Conservation (phyloP, 2,888 invertebrate species). For the Brachyptera putata region DNA sequence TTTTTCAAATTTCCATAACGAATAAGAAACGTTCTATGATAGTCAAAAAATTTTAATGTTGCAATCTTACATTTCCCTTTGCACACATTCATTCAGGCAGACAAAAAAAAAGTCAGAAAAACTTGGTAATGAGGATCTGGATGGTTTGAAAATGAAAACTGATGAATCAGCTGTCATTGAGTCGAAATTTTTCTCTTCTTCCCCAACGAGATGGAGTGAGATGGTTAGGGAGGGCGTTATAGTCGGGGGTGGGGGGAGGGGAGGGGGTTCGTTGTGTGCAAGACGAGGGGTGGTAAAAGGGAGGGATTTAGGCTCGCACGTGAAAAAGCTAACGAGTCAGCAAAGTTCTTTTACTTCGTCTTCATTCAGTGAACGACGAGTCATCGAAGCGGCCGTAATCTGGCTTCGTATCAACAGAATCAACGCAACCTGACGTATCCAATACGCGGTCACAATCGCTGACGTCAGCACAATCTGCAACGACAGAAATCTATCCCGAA, state of each 20-base stretch:
- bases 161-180: conserved; percentile 27
- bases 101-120: conserved; percentile 9
- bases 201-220: background rate
- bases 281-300: background rate
- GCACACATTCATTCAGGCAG: background rate
- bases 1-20: conserved; percentile 8
- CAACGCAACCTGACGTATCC: conserved; percentile 10
- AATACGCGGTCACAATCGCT: background rate
- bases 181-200: conserved; percentile 10
- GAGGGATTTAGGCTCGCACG: background rate
- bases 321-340: conserved; percentile 28
- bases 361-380: conserved; percentile 15
- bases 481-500: background rate
- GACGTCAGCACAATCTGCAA: background rate
- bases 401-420: conserved; percentile 26
- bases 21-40: background rate
- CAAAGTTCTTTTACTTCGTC: conserved; percentile 23
- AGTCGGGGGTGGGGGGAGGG: background rate
- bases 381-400: conserved; percentile 6
- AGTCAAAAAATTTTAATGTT: conserved; percentile 1
- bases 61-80: background rate
- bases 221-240: background rate
- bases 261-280: background rate
- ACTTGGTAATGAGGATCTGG: conserved; percentile 12
- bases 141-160: conserved; percentile 17